These are phyloP conservation scores for Cotesia chilonis DNA, from an alignment of 1,140 invertebrate genomes.

Conservation along the genomic window DNA sequence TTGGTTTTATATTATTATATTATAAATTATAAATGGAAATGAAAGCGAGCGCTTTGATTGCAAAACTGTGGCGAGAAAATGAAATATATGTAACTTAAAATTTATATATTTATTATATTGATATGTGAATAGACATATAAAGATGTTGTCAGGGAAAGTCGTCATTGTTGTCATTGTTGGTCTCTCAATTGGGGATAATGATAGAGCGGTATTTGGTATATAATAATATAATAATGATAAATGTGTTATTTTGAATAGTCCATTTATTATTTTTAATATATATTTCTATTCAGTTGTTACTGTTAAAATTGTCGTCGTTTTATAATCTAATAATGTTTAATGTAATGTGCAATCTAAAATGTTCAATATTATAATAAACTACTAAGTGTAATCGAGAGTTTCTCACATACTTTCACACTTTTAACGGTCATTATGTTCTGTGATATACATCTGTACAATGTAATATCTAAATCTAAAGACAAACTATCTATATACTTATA, in stretches of 20 bases:
- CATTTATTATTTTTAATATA: too few species aligned
- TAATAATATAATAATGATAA: neutral
- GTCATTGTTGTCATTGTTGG: constrained; percentile 13
- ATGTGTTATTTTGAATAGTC: too few species aligned
- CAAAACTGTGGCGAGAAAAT: too few species aligned
- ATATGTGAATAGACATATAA: constrained; percentile 3
- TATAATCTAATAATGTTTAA: neutral
- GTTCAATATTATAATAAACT: constrained; percentile 7
- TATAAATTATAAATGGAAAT: too few species aligned
- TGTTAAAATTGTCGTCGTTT: too few species aligned
- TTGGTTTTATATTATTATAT: too few species aligned
- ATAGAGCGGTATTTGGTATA: constrained; percentile 20
- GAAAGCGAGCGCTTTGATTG: too few species aligned
- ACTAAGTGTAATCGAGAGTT: constrained; percentile 28
- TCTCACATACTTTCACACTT: constrained; percentile 32
- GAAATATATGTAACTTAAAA: neutral
- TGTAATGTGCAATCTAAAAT: too few species aligned
- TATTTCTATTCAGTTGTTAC: neutral
- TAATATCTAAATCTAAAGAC: neutral
- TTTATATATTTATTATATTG: constrained; percentile 1
- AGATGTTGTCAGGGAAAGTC: constrained; percentile 8
- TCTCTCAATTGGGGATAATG: constrained; percentile 13
- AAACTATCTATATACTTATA: too few species aligned
- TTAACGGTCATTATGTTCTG: neutral
- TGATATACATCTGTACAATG: neutral